Conservation (phyloP, 2,888 invertebrate species). For the Vesta saturnalis region DNA sequence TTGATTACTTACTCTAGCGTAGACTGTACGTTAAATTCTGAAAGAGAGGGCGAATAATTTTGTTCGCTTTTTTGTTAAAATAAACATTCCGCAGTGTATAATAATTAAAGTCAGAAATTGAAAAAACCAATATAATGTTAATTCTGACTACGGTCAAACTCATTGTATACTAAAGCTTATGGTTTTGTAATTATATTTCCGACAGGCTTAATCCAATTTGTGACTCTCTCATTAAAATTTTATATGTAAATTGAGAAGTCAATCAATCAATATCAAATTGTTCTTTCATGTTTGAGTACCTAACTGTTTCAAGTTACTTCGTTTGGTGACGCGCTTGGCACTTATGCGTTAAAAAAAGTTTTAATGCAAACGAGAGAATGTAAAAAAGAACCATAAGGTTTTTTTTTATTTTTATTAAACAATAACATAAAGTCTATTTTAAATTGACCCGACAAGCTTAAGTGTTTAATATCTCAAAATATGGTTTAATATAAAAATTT, state of each 20-base stretch:
- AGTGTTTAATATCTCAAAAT: conserved; percentile 36
- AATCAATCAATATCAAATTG: conserved; percentile 5
- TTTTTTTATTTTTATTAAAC: neutral
- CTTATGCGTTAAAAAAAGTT: too few species aligned
- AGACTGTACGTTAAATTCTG: neutral
- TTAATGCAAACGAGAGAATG: too few species aligned
- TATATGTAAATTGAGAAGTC: conserved; percentile 10
- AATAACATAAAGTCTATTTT: neutral
- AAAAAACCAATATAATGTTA: too few species aligned
- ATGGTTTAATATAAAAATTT: conserved; percentile 40
- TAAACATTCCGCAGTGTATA: neutral
- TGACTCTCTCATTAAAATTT: conserved; percentile 11
- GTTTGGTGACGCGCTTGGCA: too few species aligned
- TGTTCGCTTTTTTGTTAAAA: neutral
- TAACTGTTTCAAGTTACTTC: neutral
- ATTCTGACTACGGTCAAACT: too few species aligned
- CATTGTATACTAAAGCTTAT: conserved; percentile 7
- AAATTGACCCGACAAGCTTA: conserved; percentile 31
- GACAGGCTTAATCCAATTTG: conserved; percentile 9
- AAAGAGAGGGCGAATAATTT: conserved; percentile 4
- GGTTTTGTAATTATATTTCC: conserved; percentile 7
- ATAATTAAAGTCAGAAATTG: neutral
- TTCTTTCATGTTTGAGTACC: neutral
- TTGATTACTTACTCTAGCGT: conserved; percentile 4
- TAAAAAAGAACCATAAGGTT: too few species aligned